phyloP scores from a whole-genome alignment of 2,888 invertebrate species.

The Trachelus iudaicus region DNA sequence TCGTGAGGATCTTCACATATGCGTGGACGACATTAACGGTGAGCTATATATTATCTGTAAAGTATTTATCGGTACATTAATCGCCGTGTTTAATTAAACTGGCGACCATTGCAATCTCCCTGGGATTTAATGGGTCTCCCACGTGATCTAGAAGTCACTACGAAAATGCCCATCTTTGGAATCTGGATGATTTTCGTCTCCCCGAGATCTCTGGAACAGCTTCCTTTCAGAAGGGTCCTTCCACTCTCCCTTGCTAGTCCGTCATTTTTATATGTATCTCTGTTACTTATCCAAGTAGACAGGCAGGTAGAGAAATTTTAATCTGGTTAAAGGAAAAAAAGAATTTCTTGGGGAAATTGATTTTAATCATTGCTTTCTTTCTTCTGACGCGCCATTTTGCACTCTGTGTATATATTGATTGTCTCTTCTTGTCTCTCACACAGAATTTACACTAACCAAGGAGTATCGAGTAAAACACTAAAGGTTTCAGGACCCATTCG shows the following conservation, averaged over 20 bases:
- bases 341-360: background rate
- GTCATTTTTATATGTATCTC: background rate
- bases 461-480: background rate
- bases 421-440: background rate
- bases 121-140: slow-evolving; percentile 14
- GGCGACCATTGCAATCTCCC: slow-evolving; percentile 21
- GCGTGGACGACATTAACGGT: slow-evolving; percentile 90
- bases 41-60: slow-evolving; percentile 49
- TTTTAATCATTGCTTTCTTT: background rate
- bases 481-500: background rate
- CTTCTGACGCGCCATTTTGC: background rate
- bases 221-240: background rate
- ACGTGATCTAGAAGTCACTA: background rate
- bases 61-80: background rate
- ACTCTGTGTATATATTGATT: background rate
- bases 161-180: slow-evolving; percentile 4
- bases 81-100: slow-evolving; percentile 10
- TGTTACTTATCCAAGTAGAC: background rate
- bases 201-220: background rate
- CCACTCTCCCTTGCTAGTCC: background rate
- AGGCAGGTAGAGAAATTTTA: background rate
- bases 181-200: slow-evolving; percentile 19
- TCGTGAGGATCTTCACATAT: slow-evolving; percentile 85
- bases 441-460: background rate
- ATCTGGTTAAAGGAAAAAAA: background rate